A percentile compares a stretch with the other conserved stretches of the same genome.
These are phyloP conservation scores for Diarsia mendica DNA, from an alignment of 2,888 invertebrate genomes.

Conservation along the genomic window DNA sequence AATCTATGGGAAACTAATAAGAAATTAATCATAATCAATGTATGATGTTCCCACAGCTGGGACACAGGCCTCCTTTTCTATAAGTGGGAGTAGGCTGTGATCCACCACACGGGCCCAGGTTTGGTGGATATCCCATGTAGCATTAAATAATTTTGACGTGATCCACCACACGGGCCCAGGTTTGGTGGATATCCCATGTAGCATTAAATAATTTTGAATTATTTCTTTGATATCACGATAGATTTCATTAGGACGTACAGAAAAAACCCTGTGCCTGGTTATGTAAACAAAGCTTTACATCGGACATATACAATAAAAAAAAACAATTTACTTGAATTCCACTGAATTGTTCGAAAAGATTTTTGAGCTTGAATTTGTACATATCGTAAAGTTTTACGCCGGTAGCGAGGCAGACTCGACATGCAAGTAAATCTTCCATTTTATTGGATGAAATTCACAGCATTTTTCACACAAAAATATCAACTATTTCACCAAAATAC, in stretches of 20 bases:
- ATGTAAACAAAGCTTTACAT: conserved; percentile 5
- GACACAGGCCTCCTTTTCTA: no score
- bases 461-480: conserved; percentile 46
- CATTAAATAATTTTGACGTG: no score
- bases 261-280: background rate
- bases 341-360: conserved; percentile 75
- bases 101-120: no score
- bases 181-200: no score
- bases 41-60: background rate
- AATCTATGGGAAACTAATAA: no score
- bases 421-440: conserved; percentile 75
- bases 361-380: conserved; percentile 71
- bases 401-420: conserved; percentile 76
- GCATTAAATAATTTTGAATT: background rate
- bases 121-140: no score
- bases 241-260: background rate
- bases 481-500: conserved; percentile 9
- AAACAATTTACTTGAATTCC: conserved; percentile 74
- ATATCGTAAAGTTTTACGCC: conserved; percentile 79
- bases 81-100: no score
- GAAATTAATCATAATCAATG: background rate
- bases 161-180: no score
- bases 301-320: conserved; percentile 6
- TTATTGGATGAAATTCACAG: conserved; percentile 65
- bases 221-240: background rate